A percentile compares a stretch with the other conserved stretches of the same genome.
Evolutionary conservation across 2,888 invertebrate genomes (phyloP).

Genomic region (Zootermopsis nevadensis): DNA sequence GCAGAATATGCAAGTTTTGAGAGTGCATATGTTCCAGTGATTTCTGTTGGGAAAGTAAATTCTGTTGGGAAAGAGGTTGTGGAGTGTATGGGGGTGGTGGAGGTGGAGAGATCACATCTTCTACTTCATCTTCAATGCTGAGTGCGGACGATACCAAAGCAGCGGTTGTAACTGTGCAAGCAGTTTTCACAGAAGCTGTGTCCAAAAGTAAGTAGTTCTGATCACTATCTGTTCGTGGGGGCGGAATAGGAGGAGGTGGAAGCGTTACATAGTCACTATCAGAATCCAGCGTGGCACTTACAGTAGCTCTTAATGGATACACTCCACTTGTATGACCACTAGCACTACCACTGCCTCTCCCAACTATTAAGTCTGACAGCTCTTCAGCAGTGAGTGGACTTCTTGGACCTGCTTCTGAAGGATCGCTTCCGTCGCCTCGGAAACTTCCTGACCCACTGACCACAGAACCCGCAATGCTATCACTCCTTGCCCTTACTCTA

Average conservation of each 20-base stretch:
- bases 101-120: conserved; percentile 64
- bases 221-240: conserved; percentile 61
- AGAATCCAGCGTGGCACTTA: conserved; percentile 87
- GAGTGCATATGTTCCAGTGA: conserved; percentile 17
- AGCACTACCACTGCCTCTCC: conserved; percentile 58
- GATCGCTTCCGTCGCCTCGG: conserved; percentile 90
- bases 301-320: conserved; percentile 81
- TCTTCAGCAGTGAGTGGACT: conserved; percentile 82
- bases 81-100: conserved; percentile 61
- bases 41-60: conserved; percentile 54
- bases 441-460: conserved; percentile 83
- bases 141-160: conserved; percentile 62
- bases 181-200: conserved; percentile 61
- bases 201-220: conserved; percentile 63
- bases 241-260: conserved; percentile 53
- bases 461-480: conserved; percentile 69
- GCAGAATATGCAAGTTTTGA: conserved; percentile 11
- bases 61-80: conserved; percentile 43
- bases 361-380: conserved; percentile 85
- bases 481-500: conserved; percentile 74
- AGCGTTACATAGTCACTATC: conserved; percentile 91
- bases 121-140: conserved; percentile 79
- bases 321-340: conserved; percentile 66
- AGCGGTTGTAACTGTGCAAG: conserved; percentile 22
- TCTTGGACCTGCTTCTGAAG: conserved; percentile 81